These are phyloP conservation scores for Cerastoderma edule DNA, from an alignment of 2,888 invertebrate species.

Conservation along the genomic window DNA sequence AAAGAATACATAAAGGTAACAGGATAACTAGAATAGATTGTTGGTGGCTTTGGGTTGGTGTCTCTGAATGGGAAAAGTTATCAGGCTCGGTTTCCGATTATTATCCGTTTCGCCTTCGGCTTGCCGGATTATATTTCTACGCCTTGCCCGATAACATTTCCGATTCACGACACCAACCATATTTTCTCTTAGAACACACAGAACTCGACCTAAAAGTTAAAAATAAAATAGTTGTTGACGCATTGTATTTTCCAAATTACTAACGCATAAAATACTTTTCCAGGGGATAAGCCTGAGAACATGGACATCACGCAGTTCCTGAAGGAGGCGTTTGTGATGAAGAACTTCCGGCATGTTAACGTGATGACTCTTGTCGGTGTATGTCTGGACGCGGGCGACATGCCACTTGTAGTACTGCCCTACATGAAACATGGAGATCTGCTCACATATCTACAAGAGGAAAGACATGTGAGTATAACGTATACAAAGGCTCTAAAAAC, in stretches of 20 bases:
- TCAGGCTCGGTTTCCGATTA: too few relatives aligned
- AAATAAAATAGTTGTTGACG: not conserved
- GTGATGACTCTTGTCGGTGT: slow-evolving; percentile 85
- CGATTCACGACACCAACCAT: too few relatives aligned
- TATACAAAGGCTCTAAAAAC: too few relatives aligned
- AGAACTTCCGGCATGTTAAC: slow-evolving; percentile 85
- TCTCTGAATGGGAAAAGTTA: too few relatives aligned
- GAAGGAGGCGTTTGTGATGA: slow-evolving; percentile 85
- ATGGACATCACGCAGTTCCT: slow-evolving; percentile 83
- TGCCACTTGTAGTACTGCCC: slow-evolving; percentile 85
- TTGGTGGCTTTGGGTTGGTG: too few relatives aligned
- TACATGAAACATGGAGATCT: slow-evolving; percentile 86
- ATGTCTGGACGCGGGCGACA: slow-evolving; percentile 83
- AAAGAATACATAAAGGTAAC: too few relatives aligned
- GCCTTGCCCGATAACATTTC: too few relatives aligned
- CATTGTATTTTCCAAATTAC: not conserved
- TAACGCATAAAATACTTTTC: not conserved
- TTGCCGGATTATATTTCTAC: too few relatives aligned
- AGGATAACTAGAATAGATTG: too few relatives aligned
- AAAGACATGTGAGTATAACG: slow-evolving; percentile 81
- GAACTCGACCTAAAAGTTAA: not conserved
- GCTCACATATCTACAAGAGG: slow-evolving; percentile 83
- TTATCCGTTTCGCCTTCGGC: too few relatives aligned
- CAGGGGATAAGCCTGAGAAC: slow-evolving; percentile 75
- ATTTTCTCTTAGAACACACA: too few relatives aligned